Evolutionary conservation across 2,888 invertebrate genomes (phyloP).

Genomic region (Stenotaenia linearis): DNA sequence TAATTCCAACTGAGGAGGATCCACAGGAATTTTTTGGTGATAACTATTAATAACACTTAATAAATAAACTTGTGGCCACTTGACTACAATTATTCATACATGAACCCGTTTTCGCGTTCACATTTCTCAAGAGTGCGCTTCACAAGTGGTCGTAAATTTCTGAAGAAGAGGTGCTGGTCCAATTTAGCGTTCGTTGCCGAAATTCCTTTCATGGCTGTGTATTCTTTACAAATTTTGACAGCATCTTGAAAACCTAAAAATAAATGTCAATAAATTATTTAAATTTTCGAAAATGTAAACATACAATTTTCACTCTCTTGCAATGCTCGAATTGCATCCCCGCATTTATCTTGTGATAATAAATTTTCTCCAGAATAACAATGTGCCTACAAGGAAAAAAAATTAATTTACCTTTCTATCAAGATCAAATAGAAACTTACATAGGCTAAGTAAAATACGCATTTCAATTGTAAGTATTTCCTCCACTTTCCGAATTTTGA

Average conservation of each 20-base stretch:
- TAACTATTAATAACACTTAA: slow-evolving; percentile 48
- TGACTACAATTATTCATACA: slow-evolving; percentile 46
- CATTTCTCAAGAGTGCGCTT: slow-evolving; percentile 58
- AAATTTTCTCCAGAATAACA: slow-evolving; percentile 58
- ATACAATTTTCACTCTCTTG: slow-evolving; percentile 54
- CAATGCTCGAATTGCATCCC: slow-evolving; percentile 57
- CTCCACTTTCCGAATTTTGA: slow-evolving; percentile 56
- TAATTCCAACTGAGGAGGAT: slow-evolving; percentile 54
- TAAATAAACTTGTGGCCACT: neutral
- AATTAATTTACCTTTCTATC: neutral
- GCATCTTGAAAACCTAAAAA: slow-evolving; percentile 51
- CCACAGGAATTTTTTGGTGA: slow-evolving; percentile 58
- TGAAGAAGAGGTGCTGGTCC: slow-evolving; percentile 58
- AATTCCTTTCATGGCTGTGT: slow-evolving; percentile 53
- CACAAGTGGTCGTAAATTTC: slow-evolving; percentile 54
- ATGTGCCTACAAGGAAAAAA: slow-evolving; percentile 52
- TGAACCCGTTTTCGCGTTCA: slow-evolving; percentile 60
- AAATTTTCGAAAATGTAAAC: no score
- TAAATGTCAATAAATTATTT: no score
- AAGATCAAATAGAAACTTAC: slow-evolving; percentile 52
- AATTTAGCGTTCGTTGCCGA: slow-evolving; percentile 56
- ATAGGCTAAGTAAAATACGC: slow-evolving; percentile 57
- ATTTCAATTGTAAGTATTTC: slow-evolving; percentile 57
- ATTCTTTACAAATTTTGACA: slow-evolving; percentile 53
- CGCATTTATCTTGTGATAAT: slow-evolving; percentile 58